These are phyloP conservation scores for Habroteleia sp. DNA, from an alignment of 2,888 invertebrate species.

Conservation along the genomic window DNA sequence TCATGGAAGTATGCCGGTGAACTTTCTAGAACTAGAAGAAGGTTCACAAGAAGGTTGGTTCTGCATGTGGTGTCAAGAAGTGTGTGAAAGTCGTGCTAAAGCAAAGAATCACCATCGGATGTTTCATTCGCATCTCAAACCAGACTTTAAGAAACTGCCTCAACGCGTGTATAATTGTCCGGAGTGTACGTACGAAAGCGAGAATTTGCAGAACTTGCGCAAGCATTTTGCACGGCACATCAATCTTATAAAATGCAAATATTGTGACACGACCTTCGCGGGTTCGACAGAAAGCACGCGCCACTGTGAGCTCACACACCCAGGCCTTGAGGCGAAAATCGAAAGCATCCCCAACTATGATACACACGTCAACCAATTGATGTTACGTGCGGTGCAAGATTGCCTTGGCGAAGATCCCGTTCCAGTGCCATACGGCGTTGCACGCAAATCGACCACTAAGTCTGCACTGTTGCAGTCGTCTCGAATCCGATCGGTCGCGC, in stretches of 20 bases:
- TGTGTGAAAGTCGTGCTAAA: conserved; percentile 73
- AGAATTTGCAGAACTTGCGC: conserved; percentile 74
- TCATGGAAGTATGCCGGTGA: conserved; percentile 66
- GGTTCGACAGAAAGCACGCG: conserved; percentile 70
- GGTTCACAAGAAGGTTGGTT: conserved; percentile 69
- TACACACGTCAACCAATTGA: conserved; percentile 66
- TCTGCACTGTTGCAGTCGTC: conserved; percentile 52
- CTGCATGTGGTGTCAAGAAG: conserved; percentile 76
- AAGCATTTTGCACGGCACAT: conserved; percentile 81
- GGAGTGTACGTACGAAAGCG: conserved; percentile 76
- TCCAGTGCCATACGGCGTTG: conserved; percentile 68
- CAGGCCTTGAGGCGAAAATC: conserved; percentile 71
- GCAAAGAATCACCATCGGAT: conserved; percentile 77
- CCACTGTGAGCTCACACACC: conserved; percentile 76
- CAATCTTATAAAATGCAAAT: conserved; percentile 79
- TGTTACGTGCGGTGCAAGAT: conserved; percentile 57
- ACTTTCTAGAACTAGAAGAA: conserved; percentile 66
- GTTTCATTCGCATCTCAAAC: conserved; percentile 78
- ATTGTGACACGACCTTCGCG: conserved; percentile 77
- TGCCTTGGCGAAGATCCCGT: conserved; percentile 12
- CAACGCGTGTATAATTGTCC: conserved; percentile 76
- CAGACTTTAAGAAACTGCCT: conserved; percentile 68
- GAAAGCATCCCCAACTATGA: conserved; percentile 69
- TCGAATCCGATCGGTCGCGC: conserved; percentile 73
- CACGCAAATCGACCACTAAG: conserved; percentile 81